These are phyloP conservation scores for Cheumatopsyche charites DNA, from an alignment of 1,140 invertebrate genomes.

Conservation along the genomic window DNA sequence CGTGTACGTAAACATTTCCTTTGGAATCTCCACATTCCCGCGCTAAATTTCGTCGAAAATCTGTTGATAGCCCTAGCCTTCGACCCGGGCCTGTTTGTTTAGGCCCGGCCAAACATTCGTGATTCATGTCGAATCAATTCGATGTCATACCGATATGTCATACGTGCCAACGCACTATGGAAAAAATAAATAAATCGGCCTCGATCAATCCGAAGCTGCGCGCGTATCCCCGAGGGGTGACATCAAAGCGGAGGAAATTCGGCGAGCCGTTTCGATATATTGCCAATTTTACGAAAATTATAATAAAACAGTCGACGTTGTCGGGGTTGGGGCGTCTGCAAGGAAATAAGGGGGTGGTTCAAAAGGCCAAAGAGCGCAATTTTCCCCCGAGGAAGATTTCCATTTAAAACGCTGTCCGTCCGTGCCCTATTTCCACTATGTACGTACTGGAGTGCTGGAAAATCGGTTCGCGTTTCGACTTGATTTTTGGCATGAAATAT, in stretches of 20 bases:
- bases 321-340: not conserved
- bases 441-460: not conserved
- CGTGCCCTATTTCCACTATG: constrained; percentile 4
- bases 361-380: constrained; percentile 20
- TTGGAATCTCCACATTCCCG: not conserved
- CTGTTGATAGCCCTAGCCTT: constrained; percentile 5
- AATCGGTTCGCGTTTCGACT: not conserved
- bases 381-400: constrained; percentile 26
- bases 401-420: constrained; percentile 24
- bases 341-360: not conserved
- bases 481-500: constrained; percentile 9
- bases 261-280: constrained; percentile 16
- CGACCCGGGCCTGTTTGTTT: constrained; percentile 24
- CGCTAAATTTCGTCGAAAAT: constrained; percentile 20
- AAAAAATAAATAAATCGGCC: constrained; percentile 34
- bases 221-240: constrained; percentile 24
- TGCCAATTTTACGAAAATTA: constrained; percentile 36
- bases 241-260: constrained; percentile 26
- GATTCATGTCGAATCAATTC: constrained; percentile 36
- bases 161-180: not conserved
- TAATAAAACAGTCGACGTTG: constrained; percentile 28
- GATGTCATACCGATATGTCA: constrained; percentile 26
- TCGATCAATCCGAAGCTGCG: constrained; percentile 34
- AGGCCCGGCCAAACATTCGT: constrained; percentile 29
- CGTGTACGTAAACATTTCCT: constrained; percentile 29